A percentile compares a stretch with the other conserved stretches of the same genome.
Conservation (phyloP, 2,888 invertebrate genomes). For the Antheraea yamamai region DNA sequence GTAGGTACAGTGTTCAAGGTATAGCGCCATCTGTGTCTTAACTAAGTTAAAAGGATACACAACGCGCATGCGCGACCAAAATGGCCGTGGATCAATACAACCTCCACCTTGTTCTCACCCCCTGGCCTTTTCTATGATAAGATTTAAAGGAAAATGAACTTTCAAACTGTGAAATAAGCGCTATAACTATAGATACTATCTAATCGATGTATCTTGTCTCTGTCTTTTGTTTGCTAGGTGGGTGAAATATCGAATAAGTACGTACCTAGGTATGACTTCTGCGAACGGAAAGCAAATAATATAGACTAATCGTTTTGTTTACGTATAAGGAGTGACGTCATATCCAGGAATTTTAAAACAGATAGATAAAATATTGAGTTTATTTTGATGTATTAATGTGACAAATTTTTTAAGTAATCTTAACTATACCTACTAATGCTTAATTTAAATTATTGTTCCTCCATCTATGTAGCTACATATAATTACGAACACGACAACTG, state of each 20-base stretch:
- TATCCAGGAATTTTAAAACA: too few species aligned
- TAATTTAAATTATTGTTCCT: too few species aligned
- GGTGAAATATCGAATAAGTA: conserved; percentile 28
- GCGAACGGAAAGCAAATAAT: conserved; percentile 3
- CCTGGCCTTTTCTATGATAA: conserved; percentile 40
- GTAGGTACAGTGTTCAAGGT: conserved; percentile 24
- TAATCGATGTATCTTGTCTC: conserved; percentile 52
- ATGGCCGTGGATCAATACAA: conserved; percentile 77
- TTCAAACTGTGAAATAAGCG: conserved; percentile 39
- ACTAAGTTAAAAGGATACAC: conserved; percentile 38
- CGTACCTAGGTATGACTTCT: conserved; percentile 19
- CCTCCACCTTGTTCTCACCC: conserved; percentile 69
- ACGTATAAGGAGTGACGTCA: not conserved
- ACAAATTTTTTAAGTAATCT: not conserved
- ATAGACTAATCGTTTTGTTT: not conserved
- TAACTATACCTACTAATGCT: too few species aligned
- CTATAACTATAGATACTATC: conserved; percentile 29
- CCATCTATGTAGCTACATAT: too few species aligned
- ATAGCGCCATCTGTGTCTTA: conserved; percentile 68
- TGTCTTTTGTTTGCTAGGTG: conserved; percentile 62
- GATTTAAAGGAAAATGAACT: conserved; percentile 41
- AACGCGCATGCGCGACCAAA: conserved; percentile 67
- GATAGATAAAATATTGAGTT: too few species aligned
- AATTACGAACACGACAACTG: too few species aligned
- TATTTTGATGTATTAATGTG: not conserved